phyloP scores from a whole-genome alignment of 1,140 invertebrate genomes.

The Plodia interpunctella region DNA sequence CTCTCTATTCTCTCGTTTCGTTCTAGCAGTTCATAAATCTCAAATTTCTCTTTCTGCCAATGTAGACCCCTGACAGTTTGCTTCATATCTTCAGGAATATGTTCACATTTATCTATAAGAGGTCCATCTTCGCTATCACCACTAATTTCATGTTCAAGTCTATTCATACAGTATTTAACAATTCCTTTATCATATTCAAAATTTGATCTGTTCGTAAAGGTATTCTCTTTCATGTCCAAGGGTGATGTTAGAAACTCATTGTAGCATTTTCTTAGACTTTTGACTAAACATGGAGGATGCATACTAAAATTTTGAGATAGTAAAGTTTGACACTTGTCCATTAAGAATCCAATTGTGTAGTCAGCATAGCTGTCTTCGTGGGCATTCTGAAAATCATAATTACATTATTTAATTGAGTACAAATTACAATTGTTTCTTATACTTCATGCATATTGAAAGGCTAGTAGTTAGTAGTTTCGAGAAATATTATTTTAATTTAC shows the following conservation, averaged over 20 bases:
- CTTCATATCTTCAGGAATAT: constrained; percentile 46
- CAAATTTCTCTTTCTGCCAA: constrained; percentile 56
- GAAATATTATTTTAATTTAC: too few species aligned
- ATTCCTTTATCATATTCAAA: constrained; percentile 47
- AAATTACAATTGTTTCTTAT: not conserved
- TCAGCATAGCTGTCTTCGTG: constrained; percentile 45
- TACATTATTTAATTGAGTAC: not conserved
- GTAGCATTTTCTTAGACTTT: constrained; percentile 49
- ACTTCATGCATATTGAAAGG: too few species aligned
- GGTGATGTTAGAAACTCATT: constrained; percentile 51
- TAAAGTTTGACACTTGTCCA: constrained; percentile 53
- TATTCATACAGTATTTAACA: constrained; percentile 57
- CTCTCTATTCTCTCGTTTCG: constrained; percentile 58
- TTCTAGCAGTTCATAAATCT: constrained; percentile 55
- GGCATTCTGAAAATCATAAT: constrained; percentile 59
- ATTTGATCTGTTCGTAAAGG: constrained; percentile 45
- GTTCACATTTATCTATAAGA: constrained; percentile 42
- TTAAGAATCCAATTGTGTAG: constrained; percentile 34
- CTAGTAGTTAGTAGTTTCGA: too few species aligned
- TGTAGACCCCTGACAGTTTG: constrained; percentile 45
- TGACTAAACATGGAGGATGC: constrained; percentile 53
- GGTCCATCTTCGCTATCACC: constrained; percentile 44
- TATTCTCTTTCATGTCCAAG: constrained; percentile 47
- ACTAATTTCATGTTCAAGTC: constrained; percentile 57
- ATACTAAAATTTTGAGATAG: constrained; percentile 48